Evolutionary conservation across 1,140 invertebrate genomes (phyloP), one percentile per base, ranked within the genome.

Genomic region (Brachionus rotundiformis): DNA sequence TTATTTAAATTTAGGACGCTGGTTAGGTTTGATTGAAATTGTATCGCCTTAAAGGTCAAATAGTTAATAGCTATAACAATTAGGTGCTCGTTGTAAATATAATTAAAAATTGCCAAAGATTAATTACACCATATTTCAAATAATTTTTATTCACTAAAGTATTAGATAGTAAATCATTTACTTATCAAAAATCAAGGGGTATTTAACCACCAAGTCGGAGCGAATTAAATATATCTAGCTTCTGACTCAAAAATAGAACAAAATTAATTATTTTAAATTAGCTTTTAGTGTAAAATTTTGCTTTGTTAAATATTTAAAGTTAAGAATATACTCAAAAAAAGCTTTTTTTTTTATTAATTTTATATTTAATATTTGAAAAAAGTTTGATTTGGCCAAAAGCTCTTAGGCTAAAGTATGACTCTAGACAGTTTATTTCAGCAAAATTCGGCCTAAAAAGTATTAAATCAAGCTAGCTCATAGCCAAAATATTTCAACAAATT

Each of bases 351-450:
- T 54, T 54, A 54, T 54, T 54, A 54, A 54, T 54, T 54, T 54
- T 25, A 25, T 54, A 25, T 8, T 19, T 54, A 54, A 54, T 54
- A 19, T 54, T 39, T 39, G 36, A 39, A 39, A 54, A 19, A 54
- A 54, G 47, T 54, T 54, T 8, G 23, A 54, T 19, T 54, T 19
- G 23, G 47, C 47, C 47, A 54, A 54, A 54, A 54, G 47, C 47
- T 54, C 23, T 54, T 54, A 54, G 19, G 16, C 8, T 29, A 63
- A 63, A 63, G 25, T 29, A 29, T 33, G 29, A 63, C 61, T 63
- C 61, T 16, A 63, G 61, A 63, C 61, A 63, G 61, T 33, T 63
- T 63, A 63, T 27, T 29, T 63, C 61, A 63, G 25, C 61, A 63
- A 13, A 63, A 29, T 63, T 29, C 11, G 8, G 61, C 10, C 29